Evolutionary conservation across 2,113 vertebrate genomes (phyloP), one percentile per base, ranked within the genome.

Genomic region (Poecilia latipinna): DNA sequence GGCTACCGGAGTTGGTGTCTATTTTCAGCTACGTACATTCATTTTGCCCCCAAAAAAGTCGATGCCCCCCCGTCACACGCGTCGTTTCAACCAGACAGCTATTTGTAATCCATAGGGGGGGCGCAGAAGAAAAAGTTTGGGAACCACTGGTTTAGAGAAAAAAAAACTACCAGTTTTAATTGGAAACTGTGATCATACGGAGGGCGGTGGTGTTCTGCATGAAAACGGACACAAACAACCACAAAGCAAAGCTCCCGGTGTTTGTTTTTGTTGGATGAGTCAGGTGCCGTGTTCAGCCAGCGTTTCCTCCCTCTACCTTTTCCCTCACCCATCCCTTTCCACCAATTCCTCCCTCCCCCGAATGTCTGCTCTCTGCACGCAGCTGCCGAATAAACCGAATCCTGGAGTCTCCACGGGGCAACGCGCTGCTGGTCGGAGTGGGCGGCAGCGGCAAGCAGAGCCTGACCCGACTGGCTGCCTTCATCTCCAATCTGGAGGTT

Each of bases 391-490:
- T 99, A 92, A 98, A 88, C 91, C 96, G 97, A 62, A 95, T 99
- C 90, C 90, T 99, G 93, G 95, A 96, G 94, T 96, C 94, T 75
- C 97, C 97, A 0, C 83, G 95, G 70, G 97, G 98, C 0, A 97
- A 98, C 0, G 96, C 95, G 1, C 93, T 99, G 73, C 93, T 99
- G 83, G 94, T 99, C 0, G 97, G 98, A 0, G 97, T 99, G 24
- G 98, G 97, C 0, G 98, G 98, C 4, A 98, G 96, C 0, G 98
- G 98, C 22, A 99, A 98, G 89, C 98, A 98, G 94, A 98, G 98
- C 79, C 93, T 99, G 90, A 96, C 98, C 12, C 94, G 97, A n/a
- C 92, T 99, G 65, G 98, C 98, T 0, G 98, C 98, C 42, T 99
- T 97, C 92, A 96, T 99, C 82, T 95, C 97, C 89, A 94, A 91